These are phyloP conservation scores for Drosophila jambulina DNA, from an alignment of 1,140 invertebrate genomes.

Conservation along the genomic window DNA sequence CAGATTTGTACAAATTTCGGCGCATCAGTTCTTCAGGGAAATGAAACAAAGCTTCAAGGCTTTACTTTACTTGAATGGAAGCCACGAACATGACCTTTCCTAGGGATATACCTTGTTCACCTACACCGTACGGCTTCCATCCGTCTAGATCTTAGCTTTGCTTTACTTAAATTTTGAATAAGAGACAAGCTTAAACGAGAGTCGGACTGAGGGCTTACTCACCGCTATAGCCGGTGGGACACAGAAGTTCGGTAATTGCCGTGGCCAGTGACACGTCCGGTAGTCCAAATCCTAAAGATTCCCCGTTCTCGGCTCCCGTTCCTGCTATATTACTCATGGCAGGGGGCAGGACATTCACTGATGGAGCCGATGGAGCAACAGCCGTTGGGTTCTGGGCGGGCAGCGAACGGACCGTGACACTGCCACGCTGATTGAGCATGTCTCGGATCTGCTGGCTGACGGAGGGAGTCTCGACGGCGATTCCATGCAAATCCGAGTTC, in stretches of 20 bases:
- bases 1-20: neutral
- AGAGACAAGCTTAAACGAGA: neutral
- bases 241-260: constrained; percentile 20
- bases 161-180: neutral
- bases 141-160: too few species aligned
- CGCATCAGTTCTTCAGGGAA: too few species aligned
- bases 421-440: constrained; percentile 28
- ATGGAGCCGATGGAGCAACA: neutral
- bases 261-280: neutral
- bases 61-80: too few species aligned
- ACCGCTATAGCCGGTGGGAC: constrained; percentile 39
- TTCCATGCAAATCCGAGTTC: constrained; percentile 25
- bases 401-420: too few species aligned
- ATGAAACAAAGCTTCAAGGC: too few species aligned
- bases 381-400: fast-evolving
- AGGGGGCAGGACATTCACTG: too few species aligned
- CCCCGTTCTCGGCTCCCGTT: neutral
- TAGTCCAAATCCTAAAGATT: neutral
- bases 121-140: too few species aligned
- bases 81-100: too few species aligned
- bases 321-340: neutral
- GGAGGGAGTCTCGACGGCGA: neutral
- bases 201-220: constrained; percentile 6
- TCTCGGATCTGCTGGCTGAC: constrained; percentile 51
- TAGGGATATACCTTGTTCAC: too few species aligned